Base-by-base conservation (phyloP, 2,797 vertebrate species). In the Aythya fuligula region DNA sequence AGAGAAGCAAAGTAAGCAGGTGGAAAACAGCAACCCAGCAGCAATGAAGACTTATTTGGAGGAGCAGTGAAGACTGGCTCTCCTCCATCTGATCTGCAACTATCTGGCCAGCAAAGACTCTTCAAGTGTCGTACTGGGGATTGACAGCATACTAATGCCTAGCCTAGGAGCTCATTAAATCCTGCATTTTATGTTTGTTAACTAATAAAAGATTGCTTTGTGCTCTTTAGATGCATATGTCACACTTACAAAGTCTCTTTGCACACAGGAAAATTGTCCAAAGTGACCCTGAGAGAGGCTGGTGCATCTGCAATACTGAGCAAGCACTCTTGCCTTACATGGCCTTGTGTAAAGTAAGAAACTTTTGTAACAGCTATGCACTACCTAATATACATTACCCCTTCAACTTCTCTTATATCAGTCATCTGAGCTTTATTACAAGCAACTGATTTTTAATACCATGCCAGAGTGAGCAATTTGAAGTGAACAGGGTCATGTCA, bases 71-170 rank as follows among this genome's bases (percentile, higher is more conserved):
- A 57, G 3, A 21, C 11, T 27, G 11, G 24, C 25, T 19, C 38
- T 80, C 20, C 54, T 56, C 60, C 45, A 79, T 8, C 24, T 64
- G 36, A 51, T 19, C 56, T 60, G 43, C 53, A 88, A 57, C 27
- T 67, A 21, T 61, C 56, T 39, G 60, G 30, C 45, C 65, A 70
- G 61, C 67, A 79, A 73, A 66, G 27, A 13, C 27, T 41, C 36
- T 10, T 16, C 20, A 36, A 34, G n/a, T 2, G 9, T 75, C 12
- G 64, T 54, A 14, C 0, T 5, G 3, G 16, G 30, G 81, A 70
- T 13, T 25, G 56, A 41, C 75, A 2, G 1, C 17, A 38, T 14
- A 27, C 0, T 0, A 2, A 22, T 9, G 8, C 34, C 28, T 8
- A 45, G n/a, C 14, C 38, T 36, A 47, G 53, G 25, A 90, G 72